Evolutionary conservation across 2,113 vertebrate species (phyloP), one percentile per base, ranked within the genome.

Genomic region (Rhombomys opimus): DNA sequence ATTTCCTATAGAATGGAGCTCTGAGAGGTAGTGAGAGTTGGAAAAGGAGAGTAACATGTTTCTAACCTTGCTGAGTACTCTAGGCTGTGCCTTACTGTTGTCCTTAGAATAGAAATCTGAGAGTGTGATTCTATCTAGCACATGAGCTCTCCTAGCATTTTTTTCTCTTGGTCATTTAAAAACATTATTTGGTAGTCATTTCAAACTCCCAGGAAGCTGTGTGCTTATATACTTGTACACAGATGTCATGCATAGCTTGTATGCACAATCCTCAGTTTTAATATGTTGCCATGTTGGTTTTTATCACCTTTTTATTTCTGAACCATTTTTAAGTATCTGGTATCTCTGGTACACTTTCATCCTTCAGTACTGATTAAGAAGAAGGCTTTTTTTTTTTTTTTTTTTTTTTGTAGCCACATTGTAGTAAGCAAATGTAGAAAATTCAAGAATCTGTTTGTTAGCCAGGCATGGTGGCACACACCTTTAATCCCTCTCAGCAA

Each of bases 161-260:
- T 75, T 59, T 30, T 67, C 70, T 87, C 67, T 84, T n/a, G 3
- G 67, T 93, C 77, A 82, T 72, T 95, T 91, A 91, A 35, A 91
- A 94, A 86, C 9, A 90, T 80, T 75, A 68, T 87, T 94, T 88
- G 85, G 46, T 90, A 90, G 82, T 96, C 76, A 90, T 95, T 96
- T 93, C 32, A 95, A 88, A 68, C 46, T 92, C 65, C 61, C 4
- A 76, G 46, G 46, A n/a, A 84, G 35, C n/a, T 81, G 25, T 70
- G 50, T 67, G 15, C 78, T 15, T 65, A 13, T 78, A 50, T 78
- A 67, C 20, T 38, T 61, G 32, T 22, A 32, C 3, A 70, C 18
- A 81, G 4, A 65, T 35, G 27, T 61, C 15, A 76, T 70, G 9
- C 13, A 32, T 80, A 12, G 17, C 57, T 57, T 84, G 57, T 87